Base-by-base conservation (phyloP, 1,140 invertebrate species). In the Drosophila sp. region DNA sequence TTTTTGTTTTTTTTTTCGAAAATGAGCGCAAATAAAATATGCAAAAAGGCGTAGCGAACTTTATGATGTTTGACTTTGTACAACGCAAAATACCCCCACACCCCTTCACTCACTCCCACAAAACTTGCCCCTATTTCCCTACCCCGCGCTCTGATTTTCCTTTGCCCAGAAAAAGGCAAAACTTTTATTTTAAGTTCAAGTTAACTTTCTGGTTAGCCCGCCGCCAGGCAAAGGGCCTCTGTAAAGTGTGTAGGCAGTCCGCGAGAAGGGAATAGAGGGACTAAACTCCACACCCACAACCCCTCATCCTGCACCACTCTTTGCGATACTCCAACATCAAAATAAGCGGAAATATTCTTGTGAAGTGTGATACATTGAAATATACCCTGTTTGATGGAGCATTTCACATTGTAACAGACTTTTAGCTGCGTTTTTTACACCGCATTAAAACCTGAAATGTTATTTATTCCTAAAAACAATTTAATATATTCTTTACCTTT, bases 181-280 rank as follows among this genome's bases (percentile, higher is more conserved):
- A 87, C 83, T 87, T 87, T 87, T 87, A 87, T 87, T 87, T 87
- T 87, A 87, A 87, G 83, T 87, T 87, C 76, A 83, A 87, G 76
- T 83, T 87, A 87, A 87, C 82, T 87, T 89, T 87, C 58, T 83
- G 79, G 82, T 89, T 87, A 89, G 82, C 70, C 61, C 63, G 57
- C 76, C 58, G 78, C 50, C 69, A 65, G 67, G 59, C 67, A 58
- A 53, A 64, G 61, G 64, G 18, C 62, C 14, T 18, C 21, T n/a
- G 48, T 18, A 46, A 46, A 67, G 25, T 32, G 18, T 21, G 46
- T 46, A 61, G 58, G 45, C 43, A 48, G 32, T 27, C 9, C 18
- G 16, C 16, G 13, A 25, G 40, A 14, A 14, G 18, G 14, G 51
- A 3, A 11, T 16, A 16, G 5, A n/a, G 9, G 13, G 16, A 27